phyloP scores from a whole-genome alignment of 2,797 vertebrate genomes.

The Menidia menidia region DNA sequence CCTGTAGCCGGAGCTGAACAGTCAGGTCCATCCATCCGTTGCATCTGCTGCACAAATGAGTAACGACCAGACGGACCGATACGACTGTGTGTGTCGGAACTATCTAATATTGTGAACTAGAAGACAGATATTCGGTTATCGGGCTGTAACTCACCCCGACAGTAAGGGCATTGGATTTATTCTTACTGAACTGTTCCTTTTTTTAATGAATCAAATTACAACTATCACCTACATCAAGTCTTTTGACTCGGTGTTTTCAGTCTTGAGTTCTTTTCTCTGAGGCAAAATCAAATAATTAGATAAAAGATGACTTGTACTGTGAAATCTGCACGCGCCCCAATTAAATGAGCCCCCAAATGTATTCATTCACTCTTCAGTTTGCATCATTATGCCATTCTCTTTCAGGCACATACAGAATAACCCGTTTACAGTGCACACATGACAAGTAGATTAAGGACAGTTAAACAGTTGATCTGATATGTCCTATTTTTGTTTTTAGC shows the following conservation, averaged over 20 bases:
- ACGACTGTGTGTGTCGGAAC: background rate
- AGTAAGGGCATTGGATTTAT: background rate
- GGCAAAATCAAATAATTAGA: background rate
- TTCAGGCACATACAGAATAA: slow-evolving; percentile 2
- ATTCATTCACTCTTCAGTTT: background rate
- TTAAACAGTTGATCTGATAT: background rate
- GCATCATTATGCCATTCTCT: background rate
- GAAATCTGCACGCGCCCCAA: no score
- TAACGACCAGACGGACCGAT: background rate
- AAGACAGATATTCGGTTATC: background rate
- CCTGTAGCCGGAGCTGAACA: slow-evolving; percentile 3
- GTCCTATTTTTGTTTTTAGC: background rate
- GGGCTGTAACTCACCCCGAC: background rate
- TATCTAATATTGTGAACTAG: background rate
- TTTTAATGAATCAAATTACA: background rate
- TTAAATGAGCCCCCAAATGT: background rate
- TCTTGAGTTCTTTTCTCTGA: background rate
- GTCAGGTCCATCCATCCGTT: background rate
- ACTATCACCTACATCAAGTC: background rate
- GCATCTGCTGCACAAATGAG: background rate
- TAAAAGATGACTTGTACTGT: background rate
- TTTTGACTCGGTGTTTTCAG: background rate
- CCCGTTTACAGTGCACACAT: slow-evolving; percentile 3
- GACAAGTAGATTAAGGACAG: background rate
- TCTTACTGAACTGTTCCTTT: background rate